Percentiles rank a stretch among this genome's conserved stretches.
Evolutionary conservation across 1,140 invertebrate genomes (phyloP).

Genomic region (Trichoplusia ni): DNA sequence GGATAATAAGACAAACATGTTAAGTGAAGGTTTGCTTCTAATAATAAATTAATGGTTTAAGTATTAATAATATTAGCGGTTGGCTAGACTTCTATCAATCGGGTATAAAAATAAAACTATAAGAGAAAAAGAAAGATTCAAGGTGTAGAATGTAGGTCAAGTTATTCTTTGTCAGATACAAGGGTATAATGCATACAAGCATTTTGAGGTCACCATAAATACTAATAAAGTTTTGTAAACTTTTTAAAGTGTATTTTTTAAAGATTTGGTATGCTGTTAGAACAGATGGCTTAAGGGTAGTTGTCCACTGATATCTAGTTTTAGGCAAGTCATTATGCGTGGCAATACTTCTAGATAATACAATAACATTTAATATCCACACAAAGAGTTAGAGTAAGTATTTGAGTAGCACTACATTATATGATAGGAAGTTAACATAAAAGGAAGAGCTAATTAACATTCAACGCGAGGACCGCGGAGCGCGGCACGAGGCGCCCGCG

Average conservation of each 20-base stretch:
- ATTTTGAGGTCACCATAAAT: conserved; percentile 46
- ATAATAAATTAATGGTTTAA: too few relatives aligned
- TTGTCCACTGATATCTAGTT: too few relatives aligned
- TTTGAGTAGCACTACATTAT: conserved; percentile 54
- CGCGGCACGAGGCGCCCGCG: conserved; percentile 56
- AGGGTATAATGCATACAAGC: conserved; percentile 47
- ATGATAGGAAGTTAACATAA: conserved; percentile 70
- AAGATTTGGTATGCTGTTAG: too few relatives aligned
- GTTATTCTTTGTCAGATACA: conserved; percentile 51
- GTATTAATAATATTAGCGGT: background rate
- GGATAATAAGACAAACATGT: too few relatives aligned
- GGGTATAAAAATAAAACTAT: too few relatives aligned
- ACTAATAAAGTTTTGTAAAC: too few relatives aligned
- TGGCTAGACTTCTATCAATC: background rate
- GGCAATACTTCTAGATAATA: background rate
- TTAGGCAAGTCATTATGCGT: too few relatives aligned
- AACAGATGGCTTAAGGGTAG: too few relatives aligned
- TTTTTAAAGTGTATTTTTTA: too few relatives aligned
- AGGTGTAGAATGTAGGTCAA: conserved; percentile 58
- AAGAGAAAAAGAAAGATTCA: conserved; percentile 47
- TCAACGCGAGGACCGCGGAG: conserved; percentile 63
- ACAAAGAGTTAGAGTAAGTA: conserved; percentile 36
- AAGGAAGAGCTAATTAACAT: conserved; percentile 78
- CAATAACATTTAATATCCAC: conserved; percentile 7
- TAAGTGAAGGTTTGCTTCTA: too few relatives aligned